Evolutionary conservation across 2,888 invertebrate species (phyloP).

Genomic region (Eilema sororculum): DNA sequence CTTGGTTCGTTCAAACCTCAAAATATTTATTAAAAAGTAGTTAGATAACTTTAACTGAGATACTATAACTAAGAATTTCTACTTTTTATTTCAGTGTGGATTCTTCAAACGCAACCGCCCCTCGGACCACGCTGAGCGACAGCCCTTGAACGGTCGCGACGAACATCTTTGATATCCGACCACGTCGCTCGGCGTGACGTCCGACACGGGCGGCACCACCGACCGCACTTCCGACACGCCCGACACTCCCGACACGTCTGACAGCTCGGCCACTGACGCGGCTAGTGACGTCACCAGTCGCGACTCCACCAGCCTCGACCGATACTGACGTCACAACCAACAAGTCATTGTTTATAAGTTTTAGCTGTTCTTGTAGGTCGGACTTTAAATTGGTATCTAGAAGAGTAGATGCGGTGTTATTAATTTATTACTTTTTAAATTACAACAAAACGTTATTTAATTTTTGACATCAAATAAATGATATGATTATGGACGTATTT

Average conservation of each 20-base stretch:
- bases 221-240: slow-evolving; percentile 50
- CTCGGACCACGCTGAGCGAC: slow-evolving; percentile 92
- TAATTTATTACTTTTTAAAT: slow-evolving; percentile 41
- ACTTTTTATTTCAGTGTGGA: slow-evolving; percentile 90
- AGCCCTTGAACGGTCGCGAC: slow-evolving; percentile 94
- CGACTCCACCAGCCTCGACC: slow-evolving; percentile 78
- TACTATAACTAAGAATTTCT: background rate
- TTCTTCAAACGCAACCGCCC: slow-evolving; percentile 97
- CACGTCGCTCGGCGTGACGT: slow-evolving; percentile 66
- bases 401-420: slow-evolving; percentile 20
- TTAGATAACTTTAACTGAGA: too few species aligned
- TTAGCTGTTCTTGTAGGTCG: slow-evolving; percentile 37
- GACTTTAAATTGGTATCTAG: slow-evolving; percentile 16
- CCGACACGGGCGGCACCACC: slow-evolving; percentile 64
- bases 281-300: slow-evolving; percentile 83
- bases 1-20: too few species aligned
- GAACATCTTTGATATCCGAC: slow-evolving; percentile 90
- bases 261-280: slow-evolving; percentile 74
- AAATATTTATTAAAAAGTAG: too few species aligned
- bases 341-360: slow-evolving; percentile 53
- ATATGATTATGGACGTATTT: background rate
- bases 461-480: slow-evolving; percentile 20
- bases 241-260: slow-evolving; percentile 50
- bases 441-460: slow-evolving; percentile 18
- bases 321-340: slow-evolving; percentile 68